Evolutionary conservation across 2,797 vertebrate species (phyloP).

Genomic region (Champsocephalus esox): DNA sequence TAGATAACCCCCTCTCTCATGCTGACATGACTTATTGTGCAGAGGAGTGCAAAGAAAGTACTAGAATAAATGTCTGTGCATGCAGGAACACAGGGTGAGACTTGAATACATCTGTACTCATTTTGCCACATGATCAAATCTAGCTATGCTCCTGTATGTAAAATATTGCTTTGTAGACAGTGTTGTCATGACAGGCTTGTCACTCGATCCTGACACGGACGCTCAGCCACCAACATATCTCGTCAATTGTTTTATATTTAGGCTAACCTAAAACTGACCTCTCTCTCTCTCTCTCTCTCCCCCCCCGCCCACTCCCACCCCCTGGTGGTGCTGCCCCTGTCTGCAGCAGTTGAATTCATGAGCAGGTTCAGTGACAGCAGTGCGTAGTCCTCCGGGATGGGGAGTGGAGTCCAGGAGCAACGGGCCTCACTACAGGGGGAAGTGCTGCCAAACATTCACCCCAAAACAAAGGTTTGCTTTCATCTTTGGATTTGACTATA

Average conservation of each 20-base stretch:
- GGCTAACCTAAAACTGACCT: constrained; percentile 18
- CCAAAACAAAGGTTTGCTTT: background rate
- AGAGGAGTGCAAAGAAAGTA: background rate
- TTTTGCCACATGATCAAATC: background rate
- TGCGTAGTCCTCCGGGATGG: constrained; percentile 86
- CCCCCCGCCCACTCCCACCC: background rate
- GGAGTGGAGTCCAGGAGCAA: constrained; percentile 90
- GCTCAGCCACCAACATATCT: background rate
- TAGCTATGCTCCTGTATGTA: background rate
- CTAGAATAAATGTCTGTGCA: background rate
- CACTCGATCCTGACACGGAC: constrained; percentile 32
- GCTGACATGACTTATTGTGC: background rate
- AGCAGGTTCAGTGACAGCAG: constrained; percentile 41
- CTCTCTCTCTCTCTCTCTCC: background rate
- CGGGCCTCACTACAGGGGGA: constrained; percentile 84
- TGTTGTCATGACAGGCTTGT: constrained; percentile 17
- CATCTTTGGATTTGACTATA: background rate
- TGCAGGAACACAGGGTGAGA: background rate
- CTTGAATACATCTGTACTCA: background rate
- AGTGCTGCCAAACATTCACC: constrained; percentile 71
- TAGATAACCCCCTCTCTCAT: background rate
- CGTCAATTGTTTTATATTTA: constrained; percentile 36
- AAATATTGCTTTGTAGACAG: background rate
- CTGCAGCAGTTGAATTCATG: constrained; percentile 64
- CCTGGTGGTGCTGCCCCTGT: constrained; percentile 18